These are phyloP conservation scores for Charina bottae DNA, from an alignment of 2,113 vertebrate species.

Conservation along the genomic window DNA sequence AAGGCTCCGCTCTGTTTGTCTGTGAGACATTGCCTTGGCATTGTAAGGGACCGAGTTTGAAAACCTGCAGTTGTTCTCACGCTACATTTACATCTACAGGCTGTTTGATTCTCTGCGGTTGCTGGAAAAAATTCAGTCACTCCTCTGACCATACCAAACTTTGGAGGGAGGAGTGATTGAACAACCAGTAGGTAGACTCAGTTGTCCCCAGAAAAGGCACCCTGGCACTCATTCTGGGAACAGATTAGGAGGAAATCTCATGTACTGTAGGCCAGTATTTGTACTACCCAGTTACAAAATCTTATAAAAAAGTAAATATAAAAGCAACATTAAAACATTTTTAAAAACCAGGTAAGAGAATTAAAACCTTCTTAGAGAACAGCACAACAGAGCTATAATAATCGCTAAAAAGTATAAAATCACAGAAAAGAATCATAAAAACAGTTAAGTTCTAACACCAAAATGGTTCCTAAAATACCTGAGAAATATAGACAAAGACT, in stretches of 20 bases:
- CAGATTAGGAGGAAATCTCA: not conserved
- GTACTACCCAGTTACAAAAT: not conserved
- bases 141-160: not conserved
- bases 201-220: not conserved
- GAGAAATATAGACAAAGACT: not conserved
- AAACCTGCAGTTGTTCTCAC: conserved; percentile 12
- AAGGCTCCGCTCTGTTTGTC: not conserved
- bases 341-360: not conserved
- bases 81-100: not conserved
- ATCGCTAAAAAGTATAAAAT: not conserved
- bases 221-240: not conserved
- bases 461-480: not conserved
- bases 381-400: not conserved
- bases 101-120: conserved; percentile 26
- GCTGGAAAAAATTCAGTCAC: not conserved
- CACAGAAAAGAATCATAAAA: not conserved
- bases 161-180: not conserved
- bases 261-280: not conserved
- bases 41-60: conserved; percentile 33
- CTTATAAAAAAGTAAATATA: not conserved
- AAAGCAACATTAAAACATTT: not conserved
- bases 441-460: not conserved
- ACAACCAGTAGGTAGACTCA: not conserved
- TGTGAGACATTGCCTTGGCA: conserved; percentile 21
- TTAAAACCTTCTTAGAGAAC: not conserved